Percentiles rank a stretch among this genome's conserved stretches.
Conservation (phyloP, 2,797 vertebrate species). For the Enteromius mattozi region DNA sequence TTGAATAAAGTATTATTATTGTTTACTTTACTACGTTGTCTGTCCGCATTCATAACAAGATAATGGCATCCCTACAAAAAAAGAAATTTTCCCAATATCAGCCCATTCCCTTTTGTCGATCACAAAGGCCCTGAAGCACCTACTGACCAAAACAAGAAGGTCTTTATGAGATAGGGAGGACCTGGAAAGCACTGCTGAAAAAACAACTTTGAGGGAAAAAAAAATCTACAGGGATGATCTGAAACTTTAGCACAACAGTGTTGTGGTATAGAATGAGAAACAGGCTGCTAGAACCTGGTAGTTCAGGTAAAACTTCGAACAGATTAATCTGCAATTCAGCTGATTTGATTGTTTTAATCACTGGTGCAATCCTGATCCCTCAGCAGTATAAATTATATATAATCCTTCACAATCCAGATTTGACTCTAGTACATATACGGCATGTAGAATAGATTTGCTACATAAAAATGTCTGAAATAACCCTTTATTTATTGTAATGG, state of each 20-base stretch:
- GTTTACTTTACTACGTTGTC: too few relatives aligned
- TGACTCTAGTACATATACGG: neutral
- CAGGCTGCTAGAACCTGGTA: neutral
- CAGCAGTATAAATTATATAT: neutral
- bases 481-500: neutral
- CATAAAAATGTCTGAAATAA: neutral
- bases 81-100: neutral
- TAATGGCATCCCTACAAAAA: neutral
- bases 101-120: neutral
- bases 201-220: neutral
- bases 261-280: conserved; percentile 3
- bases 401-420: neutral
- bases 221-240: neutral
- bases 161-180: neutral
- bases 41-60: too few relatives aligned
- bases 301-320: neutral
- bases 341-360: neutral
- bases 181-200: neutral
- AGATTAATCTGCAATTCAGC: neutral
- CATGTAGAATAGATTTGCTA: neutral
- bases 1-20: too few relatives aligned
- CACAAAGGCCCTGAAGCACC: neutral
- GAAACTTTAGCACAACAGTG: neutral
- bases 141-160: neutral
- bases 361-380: neutral